Base-by-base conservation (phyloP, 2,113 vertebrate species). In the Indicator maculatus region DNA sequence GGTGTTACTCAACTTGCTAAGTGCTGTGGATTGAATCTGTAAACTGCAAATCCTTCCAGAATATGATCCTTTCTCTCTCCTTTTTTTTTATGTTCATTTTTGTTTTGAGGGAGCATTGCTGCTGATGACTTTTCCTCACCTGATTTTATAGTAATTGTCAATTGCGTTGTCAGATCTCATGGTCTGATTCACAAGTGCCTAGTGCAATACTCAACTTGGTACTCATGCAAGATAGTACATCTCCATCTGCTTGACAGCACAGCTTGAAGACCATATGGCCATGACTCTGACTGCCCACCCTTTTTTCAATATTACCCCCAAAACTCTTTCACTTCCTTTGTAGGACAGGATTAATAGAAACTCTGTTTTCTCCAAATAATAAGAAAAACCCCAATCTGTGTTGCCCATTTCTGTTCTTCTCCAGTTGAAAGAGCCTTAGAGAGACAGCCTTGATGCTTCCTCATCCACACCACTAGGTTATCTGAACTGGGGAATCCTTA, bases 181-280 rank as follows among this genome's bases (percentile, higher is more conserved):
- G 86, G 59, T 93, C 84, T 93, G 87, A 94, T 90, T 95, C 93
- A 91, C 89, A 92, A 93, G 77, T 89, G 88, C 93, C 79, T 93
- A 41, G 79, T 96, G 82, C 89, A 95, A 70, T 85, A 89, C 86
- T 96, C 94, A 90, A 89, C 94, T 95, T 80, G 80, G 84, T 93
- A 87, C 89, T 94, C 74, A 24, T 90, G 89, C 89, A 93, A 95
- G 90, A 81, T 92, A 96, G 95, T 94, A 96, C 74, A 39, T 95
- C 94, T 97, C 96, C 96, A 97, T 97, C 94, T 78, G 41, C 89
- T 93, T 95, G 96, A 96, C 96, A 93, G 93, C 96, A 95, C 96
- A 97, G 94, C 96, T 97, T 97, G 96, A 96, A 80, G 92, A 97
- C 97, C 97, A 97, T 96, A 95, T 97, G 97, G 93, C 79, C 93